A percentile compares a stretch with the other conserved stretches of the same genome.
Conservation (phyloP, 2,797 vertebrate species). For the Cheirogaleus major region DNA sequence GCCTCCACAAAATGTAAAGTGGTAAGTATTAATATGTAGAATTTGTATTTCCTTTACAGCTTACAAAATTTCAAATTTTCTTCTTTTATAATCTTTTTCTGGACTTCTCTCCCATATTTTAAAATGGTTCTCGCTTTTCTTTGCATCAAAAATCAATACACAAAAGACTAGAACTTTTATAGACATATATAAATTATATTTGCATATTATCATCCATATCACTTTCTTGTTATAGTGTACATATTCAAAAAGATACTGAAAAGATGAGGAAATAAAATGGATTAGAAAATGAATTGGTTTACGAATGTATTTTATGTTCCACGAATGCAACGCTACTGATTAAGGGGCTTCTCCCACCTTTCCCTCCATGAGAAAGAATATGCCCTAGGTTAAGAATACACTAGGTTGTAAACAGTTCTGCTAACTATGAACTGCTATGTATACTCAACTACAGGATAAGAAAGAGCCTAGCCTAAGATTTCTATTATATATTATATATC, state of each 20-base stretch:
- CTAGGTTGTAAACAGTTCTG: background rate
- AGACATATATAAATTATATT: background rate
- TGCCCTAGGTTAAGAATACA: background rate
- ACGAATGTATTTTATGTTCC: background rate
- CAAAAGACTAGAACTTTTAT: background rate
- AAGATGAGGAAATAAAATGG: background rate
- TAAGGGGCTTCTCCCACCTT: background rate
- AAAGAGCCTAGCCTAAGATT: conserved; percentile 63
- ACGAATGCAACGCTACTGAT: background rate
- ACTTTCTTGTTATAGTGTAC: background rate
- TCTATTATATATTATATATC: conserved; percentile 49
- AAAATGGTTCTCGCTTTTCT: background rate
- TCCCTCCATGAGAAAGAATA: background rate
- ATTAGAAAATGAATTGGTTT: background rate
- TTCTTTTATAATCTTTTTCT: background rate
- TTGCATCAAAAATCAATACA: background rate
- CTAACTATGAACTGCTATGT: background rate
- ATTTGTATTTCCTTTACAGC: background rate
- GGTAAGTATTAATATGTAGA: background rate
- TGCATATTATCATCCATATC: background rate
- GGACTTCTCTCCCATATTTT: background rate
- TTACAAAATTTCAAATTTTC: background rate
- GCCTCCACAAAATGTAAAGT: background rate
- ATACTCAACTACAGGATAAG: background rate
- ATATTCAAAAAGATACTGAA: background rate